Conservation (phyloP, 2,113 vertebrate genomes). For the Marmota monax region DNA sequence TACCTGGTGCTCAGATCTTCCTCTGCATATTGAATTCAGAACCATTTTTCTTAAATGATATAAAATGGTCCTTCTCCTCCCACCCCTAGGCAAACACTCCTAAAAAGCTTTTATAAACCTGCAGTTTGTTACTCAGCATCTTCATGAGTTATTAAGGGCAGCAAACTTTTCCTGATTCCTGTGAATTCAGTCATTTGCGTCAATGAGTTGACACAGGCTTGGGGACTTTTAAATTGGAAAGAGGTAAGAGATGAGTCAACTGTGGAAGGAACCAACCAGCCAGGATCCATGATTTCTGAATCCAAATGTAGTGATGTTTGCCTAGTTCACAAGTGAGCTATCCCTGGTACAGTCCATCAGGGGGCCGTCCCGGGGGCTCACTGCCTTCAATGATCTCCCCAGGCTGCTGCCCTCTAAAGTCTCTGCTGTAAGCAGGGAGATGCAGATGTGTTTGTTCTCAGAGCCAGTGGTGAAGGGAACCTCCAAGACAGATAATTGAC, state of each 20-base stretch:
- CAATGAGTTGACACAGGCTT: not conserved
- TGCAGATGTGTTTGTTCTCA: not conserved
- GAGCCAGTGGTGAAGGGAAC: not conserved
- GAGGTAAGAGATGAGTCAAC: slow-evolving; percentile 16
- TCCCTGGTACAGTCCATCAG: not conserved
- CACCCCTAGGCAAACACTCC: not conserved
- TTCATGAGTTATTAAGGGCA: not conserved
- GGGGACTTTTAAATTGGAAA: slow-evolving; percentile 57
- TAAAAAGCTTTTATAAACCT: not conserved
- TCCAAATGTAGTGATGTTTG: slow-evolving; percentile 72
- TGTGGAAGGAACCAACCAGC: slow-evolving; percentile 49
- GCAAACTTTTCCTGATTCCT: not conserved
- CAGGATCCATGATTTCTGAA: slow-evolving; percentile 62
- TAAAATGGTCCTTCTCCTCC: not conserved
- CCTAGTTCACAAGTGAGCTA: slow-evolving; percentile 31
- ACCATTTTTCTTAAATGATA: slow-evolving; percentile 18
- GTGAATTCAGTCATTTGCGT: not conserved
- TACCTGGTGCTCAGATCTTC: not conserved
- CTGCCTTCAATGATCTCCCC: slow-evolving; percentile 67
- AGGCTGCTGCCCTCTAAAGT: too few relatives aligned
- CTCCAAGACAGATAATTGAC: not conserved
- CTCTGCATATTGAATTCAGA: not conserved
- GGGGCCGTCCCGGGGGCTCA: slow-evolving; percentile 12
- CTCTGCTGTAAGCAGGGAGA: not conserved
- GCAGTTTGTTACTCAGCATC: not conserved